These are phyloP conservation scores for Tromatobia lineatoria DNA, from an alignment of 2,888 invertebrate genomes.

Conservation along the genomic window DNA sequence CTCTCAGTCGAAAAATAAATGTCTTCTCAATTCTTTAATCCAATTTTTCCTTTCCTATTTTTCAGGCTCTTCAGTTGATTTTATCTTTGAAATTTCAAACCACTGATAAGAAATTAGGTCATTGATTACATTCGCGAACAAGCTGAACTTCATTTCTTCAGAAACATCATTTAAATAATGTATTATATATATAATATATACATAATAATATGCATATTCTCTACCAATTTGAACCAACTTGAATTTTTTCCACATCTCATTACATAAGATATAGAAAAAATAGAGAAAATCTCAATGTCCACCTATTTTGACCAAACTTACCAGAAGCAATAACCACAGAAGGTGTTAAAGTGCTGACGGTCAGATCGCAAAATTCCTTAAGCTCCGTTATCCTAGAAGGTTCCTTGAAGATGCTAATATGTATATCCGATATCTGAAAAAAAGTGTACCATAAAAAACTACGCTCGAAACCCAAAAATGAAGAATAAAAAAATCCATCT, in stretches of 20 bases:
- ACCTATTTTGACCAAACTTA: conserved; percentile 73
- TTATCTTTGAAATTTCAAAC: background rate
- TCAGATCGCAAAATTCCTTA: conserved; percentile 92
- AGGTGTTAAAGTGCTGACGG: conserved; percentile 91
- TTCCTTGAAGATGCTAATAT: conserved; percentile 94
- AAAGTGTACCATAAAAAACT: background rate
- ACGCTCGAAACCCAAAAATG: background rate
- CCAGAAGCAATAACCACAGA: conserved; percentile 93
- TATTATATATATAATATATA: too few relatives aligned
- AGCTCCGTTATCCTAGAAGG: conserved; percentile 91
- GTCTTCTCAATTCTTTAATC: too few relatives aligned
- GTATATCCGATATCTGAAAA: conserved; percentile 94
- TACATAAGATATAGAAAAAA: too few relatives aligned
- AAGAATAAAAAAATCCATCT: background rate
- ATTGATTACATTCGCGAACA: too few relatives aligned
- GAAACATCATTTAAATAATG: too few relatives aligned
- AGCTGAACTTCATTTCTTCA: too few relatives aligned
- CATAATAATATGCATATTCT: too few relatives aligned
- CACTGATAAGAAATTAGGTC: too few relatives aligned
- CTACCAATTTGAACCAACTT: background rate
- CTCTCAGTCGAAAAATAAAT: too few relatives aligned
- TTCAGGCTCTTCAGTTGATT: too few relatives aligned
- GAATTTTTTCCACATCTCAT: too few relatives aligned
- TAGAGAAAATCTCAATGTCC: background rate
- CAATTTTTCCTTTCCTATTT: too few relatives aligned